These are phyloP conservation scores for Micropterix aruncella DNA, from an alignment of 2,888 invertebrate genomes.

Conservation along the genomic window DNA sequence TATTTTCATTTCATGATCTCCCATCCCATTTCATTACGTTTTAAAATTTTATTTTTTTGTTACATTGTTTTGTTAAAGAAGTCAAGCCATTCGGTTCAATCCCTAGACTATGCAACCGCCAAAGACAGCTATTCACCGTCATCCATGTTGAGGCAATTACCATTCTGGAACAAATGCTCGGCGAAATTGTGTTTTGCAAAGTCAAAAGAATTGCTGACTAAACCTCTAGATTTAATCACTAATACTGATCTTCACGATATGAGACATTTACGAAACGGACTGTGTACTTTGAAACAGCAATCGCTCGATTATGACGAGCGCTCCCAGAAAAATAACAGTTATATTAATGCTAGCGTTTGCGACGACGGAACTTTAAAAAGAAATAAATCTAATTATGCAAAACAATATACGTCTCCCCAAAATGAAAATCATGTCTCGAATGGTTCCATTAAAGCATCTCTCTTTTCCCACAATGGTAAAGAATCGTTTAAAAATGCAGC, in stretches of 20 bases:
- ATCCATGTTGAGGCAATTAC: not conserved
- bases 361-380: not conserved
- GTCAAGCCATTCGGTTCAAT: not conserved
- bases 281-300: not conserved
- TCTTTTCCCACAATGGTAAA: not conserved
- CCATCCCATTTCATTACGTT: conserved; percentile 5
- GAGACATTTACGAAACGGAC: not conserved
- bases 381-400: not conserved
- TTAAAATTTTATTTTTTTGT: conserved; percentile 9
- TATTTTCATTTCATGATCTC: conserved; percentile 7
- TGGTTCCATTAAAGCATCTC: no score
- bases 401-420: no score
- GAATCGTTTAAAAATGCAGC: not conserved
- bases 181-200: not conserved
- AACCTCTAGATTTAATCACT: conserved; percentile 18
- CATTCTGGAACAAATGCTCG: not conserved
- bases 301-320: not conserved
- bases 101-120: not conserved
- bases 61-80: conserved; percentile 6
- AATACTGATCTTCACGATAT: not conserved
- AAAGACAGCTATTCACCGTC: no score
- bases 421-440: no score
- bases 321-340: not conserved
- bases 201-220: conserved; percentile 14
- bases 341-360: not conserved